Base-by-base conservation (phyloP, 2,888 invertebrate genomes). In the Hetaerina titia region DNA sequence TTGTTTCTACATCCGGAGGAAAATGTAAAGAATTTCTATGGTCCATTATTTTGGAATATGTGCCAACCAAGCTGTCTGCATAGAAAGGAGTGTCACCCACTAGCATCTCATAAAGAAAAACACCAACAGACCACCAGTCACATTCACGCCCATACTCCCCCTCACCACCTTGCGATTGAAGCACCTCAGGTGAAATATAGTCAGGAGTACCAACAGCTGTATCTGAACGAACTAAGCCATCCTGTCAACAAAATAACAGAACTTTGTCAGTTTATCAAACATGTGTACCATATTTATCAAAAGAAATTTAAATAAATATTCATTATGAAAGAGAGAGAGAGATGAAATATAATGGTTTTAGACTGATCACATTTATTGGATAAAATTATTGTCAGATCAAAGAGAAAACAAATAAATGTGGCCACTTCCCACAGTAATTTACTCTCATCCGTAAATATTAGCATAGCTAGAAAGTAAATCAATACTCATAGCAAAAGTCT, bases 41-140 rank as follows among this genome's bases (percentile, higher is more conserved):
- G 97, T 99, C 99, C 99, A 99, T 99, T 96, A 99, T 99, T 97
- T 99, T 99, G 95, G 99, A 99, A 97, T 99, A 99, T 4, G 99
- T 99, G 95, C 99, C 99, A 89, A 99, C 99, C 96, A 99, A 98
- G 95, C 99, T 99, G 96, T 99, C 99, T 6, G 99, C 99, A 97
- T 99, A 99, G 97, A 99, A 99, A 0, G 99, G 99, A 19, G 99
- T 99, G 97, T 99, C 99, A 13, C 99, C 99, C 95, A 99, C 98
- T 95, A 99, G 97, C 99, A 99, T 99, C 97, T 99, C 99, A 97
- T 99, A 99, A 5, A 99, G 98, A 97, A 99, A 99, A 96, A 99
- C 99, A 95, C 99, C 99, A 58, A 99, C 99, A 45, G 99, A 99
- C 99, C 99, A 99, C 99, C 99, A 99, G 97, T 99, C 99, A 97